A percentile compares a stretch with the other conserved stretches of the same genome.
Conservation (phyloP, 2,113 vertebrate genomes). For the Girardinichthys multiradiatus region DNA sequence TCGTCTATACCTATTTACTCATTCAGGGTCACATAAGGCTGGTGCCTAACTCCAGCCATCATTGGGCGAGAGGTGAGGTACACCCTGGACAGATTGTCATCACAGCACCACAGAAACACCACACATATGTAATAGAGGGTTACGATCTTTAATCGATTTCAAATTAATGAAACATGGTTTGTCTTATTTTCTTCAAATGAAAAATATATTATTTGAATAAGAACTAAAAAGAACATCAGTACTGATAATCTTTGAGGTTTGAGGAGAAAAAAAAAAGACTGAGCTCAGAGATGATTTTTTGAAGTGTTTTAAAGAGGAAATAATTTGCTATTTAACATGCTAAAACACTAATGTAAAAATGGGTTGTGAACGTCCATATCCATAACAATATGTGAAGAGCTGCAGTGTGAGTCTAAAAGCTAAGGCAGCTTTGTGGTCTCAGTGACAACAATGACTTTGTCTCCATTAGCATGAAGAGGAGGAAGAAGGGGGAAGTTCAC, state of each 20-base stretch:
- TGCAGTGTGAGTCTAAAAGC: conserved; percentile 3
- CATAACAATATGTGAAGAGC: background rate
- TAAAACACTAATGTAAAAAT: background rate
- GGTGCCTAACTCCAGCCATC: background rate
- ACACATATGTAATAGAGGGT: background rate
- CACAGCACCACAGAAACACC: background rate
- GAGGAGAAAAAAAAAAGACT: background rate
- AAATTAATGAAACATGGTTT: background rate
- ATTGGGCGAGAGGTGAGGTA: no score
- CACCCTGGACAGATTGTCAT: no score
- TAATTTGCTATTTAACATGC: background rate
- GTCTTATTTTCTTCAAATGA: background rate
- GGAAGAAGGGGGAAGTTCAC: conserved; percentile 11
- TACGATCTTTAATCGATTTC: background rate
- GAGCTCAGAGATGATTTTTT: background rate
- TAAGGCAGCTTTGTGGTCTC: conserved; percentile 6
- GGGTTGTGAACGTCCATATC: background rate
- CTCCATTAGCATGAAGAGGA: conserved; percentile 25
- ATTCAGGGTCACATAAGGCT: background rate
- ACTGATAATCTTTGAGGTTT: background rate
- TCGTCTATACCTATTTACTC: background rate
- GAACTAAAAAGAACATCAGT: background rate
- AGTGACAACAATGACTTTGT: conserved; percentile 31
- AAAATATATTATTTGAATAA: background rate
- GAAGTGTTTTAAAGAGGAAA: background rate